Conservation (phyloP, 37 sponge, comb jelly and placozoan genomes). For the Agelas oroides region DNA sequence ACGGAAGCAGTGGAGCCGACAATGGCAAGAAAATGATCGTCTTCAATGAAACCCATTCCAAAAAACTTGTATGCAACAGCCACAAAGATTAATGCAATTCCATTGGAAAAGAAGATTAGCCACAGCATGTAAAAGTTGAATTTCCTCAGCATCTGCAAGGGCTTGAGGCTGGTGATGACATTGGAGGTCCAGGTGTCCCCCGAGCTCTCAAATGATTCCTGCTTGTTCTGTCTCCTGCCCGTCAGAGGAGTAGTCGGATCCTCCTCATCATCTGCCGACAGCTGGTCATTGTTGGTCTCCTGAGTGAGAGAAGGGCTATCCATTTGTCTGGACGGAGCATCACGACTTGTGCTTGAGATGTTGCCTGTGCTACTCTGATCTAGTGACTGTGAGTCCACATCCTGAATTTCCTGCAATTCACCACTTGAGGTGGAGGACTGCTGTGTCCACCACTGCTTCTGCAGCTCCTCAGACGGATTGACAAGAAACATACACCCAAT, state of each 20-base stretch:
- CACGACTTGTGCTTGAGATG: too few species aligned
- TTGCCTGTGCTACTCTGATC: too few species aligned
- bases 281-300: too few species aligned
- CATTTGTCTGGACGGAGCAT: too few species aligned
- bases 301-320: too few species aligned
- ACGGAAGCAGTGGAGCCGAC: conserved; percentile 55
- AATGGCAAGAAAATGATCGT: conserved; percentile 78
- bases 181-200: conserved; percentile 15
- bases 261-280: too few species aligned
- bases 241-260: too few species aligned
- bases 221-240: neutral
- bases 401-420: too few species aligned
- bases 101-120: conserved; percentile 70
- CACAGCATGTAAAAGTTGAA: conserved; percentile 83
- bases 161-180: conserved; percentile 48
- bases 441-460: neutral
- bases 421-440: too few species aligned
- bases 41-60: conserved; percentile 35
- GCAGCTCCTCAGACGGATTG: conserved; percentile 45
- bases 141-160: conserved; percentile 64
- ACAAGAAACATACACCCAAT: conserved; percentile 76
- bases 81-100: conserved; percentile 55
- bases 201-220: neutral
- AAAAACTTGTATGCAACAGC: conserved; percentile 77
- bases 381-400: too few species aligned